phyloP scores from a whole-genome alignment of 2,888 invertebrate genomes.

The Acleris laterana region DNA sequence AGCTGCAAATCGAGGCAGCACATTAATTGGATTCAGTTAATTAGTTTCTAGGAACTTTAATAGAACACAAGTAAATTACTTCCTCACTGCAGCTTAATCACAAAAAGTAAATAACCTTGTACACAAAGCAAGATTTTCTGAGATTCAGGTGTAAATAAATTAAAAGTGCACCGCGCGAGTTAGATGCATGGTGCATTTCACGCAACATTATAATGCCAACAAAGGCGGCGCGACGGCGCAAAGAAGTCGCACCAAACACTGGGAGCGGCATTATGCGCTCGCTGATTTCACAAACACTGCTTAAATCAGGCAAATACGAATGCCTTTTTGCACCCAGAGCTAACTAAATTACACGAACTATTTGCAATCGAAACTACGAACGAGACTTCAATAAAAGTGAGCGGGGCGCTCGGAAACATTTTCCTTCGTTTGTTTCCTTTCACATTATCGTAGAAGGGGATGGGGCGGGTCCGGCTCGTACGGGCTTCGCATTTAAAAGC shows the following conservation, averaged over 20 bases:
- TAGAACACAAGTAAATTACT: no score
- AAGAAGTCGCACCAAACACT: slow-evolving; percentile 43
- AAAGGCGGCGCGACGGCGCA: slow-evolving; percentile 57
- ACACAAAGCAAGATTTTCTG: neutral
- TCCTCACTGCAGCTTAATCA: no score
- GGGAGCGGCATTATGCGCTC: slow-evolving; percentile 59
- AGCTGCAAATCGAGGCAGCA: no score
- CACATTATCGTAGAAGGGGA: slow-evolving; percentile 76
- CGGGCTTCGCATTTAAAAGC: slow-evolving; percentile 82
- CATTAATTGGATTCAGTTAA: no score
- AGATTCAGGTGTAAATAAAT: slow-evolving; percentile 33
- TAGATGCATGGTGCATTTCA: slow-evolving; percentile 59
- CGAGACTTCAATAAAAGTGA: slow-evolving; percentile 77
- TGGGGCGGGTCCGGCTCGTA: slow-evolving; percentile 72
- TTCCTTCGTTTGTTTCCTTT: slow-evolving; percentile 83
- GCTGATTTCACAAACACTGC: slow-evolving; percentile 62
- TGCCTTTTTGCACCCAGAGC: slow-evolving; percentile 61
- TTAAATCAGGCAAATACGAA: slow-evolving; percentile 57
- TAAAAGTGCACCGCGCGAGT: slow-evolving; percentile 36
- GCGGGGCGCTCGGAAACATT: slow-evolving; percentile 77
- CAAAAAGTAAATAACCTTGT: no score
- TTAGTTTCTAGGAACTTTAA: no score
- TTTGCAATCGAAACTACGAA: slow-evolving; percentile 81
- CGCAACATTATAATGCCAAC: slow-evolving; percentile 60
- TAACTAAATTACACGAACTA: slow-evolving; percentile 81